Evolutionary conservation across 2,113 vertebrate species (phyloP).

Genomic region (Rhynchomys soricoides): DNA sequence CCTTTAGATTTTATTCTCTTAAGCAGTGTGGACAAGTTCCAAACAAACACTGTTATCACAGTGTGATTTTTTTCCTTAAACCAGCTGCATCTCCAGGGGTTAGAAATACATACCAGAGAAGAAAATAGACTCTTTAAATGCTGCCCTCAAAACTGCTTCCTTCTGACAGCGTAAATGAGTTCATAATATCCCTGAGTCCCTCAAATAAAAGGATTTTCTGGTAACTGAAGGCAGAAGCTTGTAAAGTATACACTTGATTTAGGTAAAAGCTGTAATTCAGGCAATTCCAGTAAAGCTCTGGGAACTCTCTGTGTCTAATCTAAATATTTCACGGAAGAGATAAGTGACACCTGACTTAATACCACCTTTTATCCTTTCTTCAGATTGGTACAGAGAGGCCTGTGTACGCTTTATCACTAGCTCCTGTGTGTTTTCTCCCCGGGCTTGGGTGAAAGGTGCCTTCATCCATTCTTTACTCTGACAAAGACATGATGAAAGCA

Average conservation of each 20-base stretch:
- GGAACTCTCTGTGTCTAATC: slow-evolving; percentile 13
- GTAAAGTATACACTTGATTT: background rate
- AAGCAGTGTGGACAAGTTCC: slow-evolving; percentile 31
- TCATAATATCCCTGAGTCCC: background rate
- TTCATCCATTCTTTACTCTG: background rate
- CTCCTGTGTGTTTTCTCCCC: background rate
- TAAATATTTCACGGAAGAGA: slow-evolving; percentile 45
- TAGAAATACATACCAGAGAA: slow-evolving; percentile 45
- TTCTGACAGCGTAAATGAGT: slow-evolving; percentile 47
- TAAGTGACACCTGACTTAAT: background rate
- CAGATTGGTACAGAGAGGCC: background rate
- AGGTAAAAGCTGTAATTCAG: slow-evolving; percentile 60
- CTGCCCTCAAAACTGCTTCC: background rate
- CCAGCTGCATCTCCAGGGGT: background rate
- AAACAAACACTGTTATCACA: slow-evolving; percentile 55
- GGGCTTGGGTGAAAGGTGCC: background rate
- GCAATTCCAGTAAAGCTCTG: slow-evolving; percentile 20
- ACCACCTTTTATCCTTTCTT: background rate
- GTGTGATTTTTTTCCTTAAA: background rate
- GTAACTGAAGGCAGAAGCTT: slow-evolving; percentile 18
- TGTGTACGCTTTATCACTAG: background rate
- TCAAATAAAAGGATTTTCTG: slow-evolving; percentile 51
- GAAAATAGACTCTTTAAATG: slow-evolving; percentile 50
- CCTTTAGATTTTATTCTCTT: slow-evolving; percentile 54
- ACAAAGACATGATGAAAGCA: background rate